Evolutionary conservation across 2,888 invertebrate species (phyloP).

Genomic region (Cephus sareptanus): DNA sequence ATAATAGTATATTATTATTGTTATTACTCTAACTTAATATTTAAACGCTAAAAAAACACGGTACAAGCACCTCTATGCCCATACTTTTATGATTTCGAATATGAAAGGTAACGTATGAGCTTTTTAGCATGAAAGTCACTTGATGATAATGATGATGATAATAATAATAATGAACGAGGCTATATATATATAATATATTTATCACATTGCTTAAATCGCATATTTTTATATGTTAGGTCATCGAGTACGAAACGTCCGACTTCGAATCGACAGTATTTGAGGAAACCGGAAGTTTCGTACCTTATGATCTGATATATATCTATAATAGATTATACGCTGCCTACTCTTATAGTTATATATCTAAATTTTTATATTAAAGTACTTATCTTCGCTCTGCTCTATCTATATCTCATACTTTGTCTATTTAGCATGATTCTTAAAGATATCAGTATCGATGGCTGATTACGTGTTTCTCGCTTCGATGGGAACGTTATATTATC

Average conservation of each 20-base stretch:
- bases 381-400: background rate
- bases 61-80: slow-evolving; percentile 1
- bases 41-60: slow-evolving; percentile 3
- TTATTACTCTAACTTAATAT: background rate
- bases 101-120: slow-evolving; percentile 60
- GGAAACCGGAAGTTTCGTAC: too few species aligned
- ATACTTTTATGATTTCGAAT: slow-evolving; percentile 46
- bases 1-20: slow-evolving; percentile 20
- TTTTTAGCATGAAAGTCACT: slow-evolving; percentile 40
- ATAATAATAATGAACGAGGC: background rate
- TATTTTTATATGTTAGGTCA: background rate
- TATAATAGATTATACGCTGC: background rate
- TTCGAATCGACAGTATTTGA: too few species aligned
- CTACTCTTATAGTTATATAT: background rate
- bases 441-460: background rate
- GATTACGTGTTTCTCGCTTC: background rate
- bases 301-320: background rate
- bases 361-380: background rate
- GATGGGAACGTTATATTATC: background rate
- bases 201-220: slow-evolving; percentile 9
- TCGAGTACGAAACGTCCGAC: too few species aligned
- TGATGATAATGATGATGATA: background rate
- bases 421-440: background rate
- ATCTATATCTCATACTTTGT: background rate
- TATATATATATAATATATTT: slow-evolving; percentile 10